Conservation (phyloP, 2,113 vertebrate genomes). For the Prinia subflava region DNA sequence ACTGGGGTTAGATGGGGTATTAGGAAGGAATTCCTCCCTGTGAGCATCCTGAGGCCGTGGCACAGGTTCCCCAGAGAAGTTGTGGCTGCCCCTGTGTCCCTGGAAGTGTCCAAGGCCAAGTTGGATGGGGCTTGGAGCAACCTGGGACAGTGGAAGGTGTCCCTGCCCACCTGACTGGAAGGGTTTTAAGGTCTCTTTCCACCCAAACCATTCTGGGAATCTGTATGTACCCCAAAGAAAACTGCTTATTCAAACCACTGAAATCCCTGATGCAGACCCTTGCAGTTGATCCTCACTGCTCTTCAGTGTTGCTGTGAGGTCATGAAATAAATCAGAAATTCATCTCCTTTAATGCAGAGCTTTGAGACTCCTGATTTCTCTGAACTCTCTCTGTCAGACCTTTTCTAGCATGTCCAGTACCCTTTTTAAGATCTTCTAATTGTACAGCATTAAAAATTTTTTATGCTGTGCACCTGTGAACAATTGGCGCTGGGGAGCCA, state of each 20-base stretch:
- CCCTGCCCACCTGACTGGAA: neutral
- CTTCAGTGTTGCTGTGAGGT: neutral
- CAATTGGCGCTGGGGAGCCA: neutral
- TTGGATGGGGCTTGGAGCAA: accelerated
- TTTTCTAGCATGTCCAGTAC: neutral
- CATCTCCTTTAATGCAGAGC: neutral
- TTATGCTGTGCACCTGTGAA: neutral
- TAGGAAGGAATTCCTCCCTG: neutral
- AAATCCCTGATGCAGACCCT: neutral
- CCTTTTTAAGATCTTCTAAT: neutral
- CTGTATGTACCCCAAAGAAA: neutral
- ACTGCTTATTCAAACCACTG: neutral
- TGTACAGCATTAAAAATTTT: neutral
- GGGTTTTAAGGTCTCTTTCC: neutral
- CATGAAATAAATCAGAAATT: neutral
- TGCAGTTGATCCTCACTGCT: neutral
- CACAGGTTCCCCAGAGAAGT: neutral
- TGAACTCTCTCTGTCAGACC: neutral
- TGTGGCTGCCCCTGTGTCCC: neutral
- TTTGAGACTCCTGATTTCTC: neutral
- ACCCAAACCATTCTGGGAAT: neutral
- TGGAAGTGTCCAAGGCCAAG: neutral
- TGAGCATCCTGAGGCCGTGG: accelerated
- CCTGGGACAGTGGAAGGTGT: neutral
- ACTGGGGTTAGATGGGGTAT: accelerated